These are phyloP conservation scores for Amorpha juglandis DNA, from an alignment of 2,888 invertebrate genomes.

Conservation along the genomic window DNA sequence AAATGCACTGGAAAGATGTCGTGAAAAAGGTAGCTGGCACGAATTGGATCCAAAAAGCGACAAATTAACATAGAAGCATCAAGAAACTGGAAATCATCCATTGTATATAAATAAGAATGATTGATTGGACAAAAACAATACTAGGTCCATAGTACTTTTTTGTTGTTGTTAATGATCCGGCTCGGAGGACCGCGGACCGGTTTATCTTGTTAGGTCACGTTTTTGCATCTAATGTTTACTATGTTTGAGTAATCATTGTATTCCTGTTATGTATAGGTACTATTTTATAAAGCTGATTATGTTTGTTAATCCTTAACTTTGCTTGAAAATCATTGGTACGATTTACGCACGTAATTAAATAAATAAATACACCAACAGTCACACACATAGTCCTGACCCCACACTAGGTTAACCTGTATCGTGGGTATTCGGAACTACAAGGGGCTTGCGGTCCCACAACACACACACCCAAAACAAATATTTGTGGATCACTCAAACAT, in stretches of 20 bases:
- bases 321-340: neutral
- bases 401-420: too few species aligned
- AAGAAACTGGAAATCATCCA: too few species aligned
- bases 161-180: slow-evolving; percentile 11
- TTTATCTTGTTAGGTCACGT: slow-evolving; percentile 9
- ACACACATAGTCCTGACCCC: too few species aligned
- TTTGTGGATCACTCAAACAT: too few species aligned
- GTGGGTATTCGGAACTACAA: too few species aligned
- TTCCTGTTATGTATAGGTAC: slow-evolving; percentile 3
- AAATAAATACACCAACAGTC: too few species aligned
- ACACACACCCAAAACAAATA: too few species aligned
- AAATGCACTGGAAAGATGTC: too few species aligned
- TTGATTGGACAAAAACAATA: neutral
- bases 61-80: too few species aligned
- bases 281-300: neutral
- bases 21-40: too few species aligned
- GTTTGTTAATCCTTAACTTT: neutral
- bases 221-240: neutral
- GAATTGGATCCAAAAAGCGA: too few species aligned
- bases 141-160: neutral
- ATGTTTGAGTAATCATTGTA: neutral
- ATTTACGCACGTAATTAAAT: slow-evolving; percentile 7
- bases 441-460: too few species aligned
- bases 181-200: slow-evolving; percentile 25
- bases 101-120: neutral